These are phyloP conservation scores for Stictonetta naevosa DNA, from an alignment of 2,113 vertebrate genomes.

Conservation along the genomic window DNA sequence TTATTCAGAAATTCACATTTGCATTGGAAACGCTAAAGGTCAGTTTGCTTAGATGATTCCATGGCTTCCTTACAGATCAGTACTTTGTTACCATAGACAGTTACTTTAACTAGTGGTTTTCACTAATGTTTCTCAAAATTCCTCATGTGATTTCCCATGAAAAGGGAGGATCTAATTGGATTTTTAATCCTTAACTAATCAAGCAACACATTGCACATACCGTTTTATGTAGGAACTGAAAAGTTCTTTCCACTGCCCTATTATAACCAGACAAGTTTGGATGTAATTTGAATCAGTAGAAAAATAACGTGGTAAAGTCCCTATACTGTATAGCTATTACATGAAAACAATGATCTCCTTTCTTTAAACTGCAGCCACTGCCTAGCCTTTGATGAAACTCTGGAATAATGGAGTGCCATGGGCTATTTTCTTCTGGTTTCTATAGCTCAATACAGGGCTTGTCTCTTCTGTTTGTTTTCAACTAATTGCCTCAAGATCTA, in stretches of 20 bases:
- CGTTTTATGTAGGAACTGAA: constrained; percentile 87
- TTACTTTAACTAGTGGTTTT: constrained; percentile 78
- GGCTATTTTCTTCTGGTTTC: constrained; percentile 89
- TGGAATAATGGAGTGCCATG: constrained; percentile 87
- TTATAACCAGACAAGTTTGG: constrained; percentile 78
- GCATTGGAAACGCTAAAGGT: neutral
- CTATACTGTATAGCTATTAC: constrained; percentile 87
- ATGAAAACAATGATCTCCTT: constrained; percentile 90
- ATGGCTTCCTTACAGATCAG: constrained; percentile 58
- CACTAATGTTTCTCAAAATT: constrained; percentile 80
- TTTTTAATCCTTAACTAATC: constrained; percentile 90
- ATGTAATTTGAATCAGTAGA: constrained; percentile 92
- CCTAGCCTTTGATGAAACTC: constrained; percentile 88
- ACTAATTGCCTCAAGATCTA: constrained; percentile 98
- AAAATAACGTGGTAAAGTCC: constrained; percentile 81
- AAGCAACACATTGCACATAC: constrained; percentile 79
- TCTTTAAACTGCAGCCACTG: constrained; percentile 84
- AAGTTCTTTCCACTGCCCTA: constrained; percentile 83
- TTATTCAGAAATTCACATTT: neutral
- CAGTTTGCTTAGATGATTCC: constrained; percentile 2
- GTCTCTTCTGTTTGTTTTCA: constrained; percentile 97
- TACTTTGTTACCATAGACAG: constrained; percentile 60
- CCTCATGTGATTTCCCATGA: constrained; percentile 79
- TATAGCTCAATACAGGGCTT: constrained; percentile 90
- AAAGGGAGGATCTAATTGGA: constrained; percentile 79